phyloP scores from a whole-genome alignment of 2,113 vertebrate genomes.

The Mus musculus region DNA sequence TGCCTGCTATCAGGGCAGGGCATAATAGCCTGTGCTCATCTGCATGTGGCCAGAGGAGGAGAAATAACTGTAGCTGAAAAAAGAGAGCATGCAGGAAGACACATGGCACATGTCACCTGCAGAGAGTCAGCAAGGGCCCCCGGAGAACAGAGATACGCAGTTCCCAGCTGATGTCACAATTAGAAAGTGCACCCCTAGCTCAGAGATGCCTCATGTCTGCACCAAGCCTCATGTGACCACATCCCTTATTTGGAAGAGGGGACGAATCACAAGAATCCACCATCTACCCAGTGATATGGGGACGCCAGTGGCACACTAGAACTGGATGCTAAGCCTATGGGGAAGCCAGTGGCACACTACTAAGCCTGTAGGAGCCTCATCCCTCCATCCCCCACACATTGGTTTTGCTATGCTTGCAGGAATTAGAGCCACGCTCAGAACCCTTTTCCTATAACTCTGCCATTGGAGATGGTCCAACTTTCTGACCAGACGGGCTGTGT shows the following conservation, averaged over 20 bases:
- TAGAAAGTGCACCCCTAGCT: background rate
- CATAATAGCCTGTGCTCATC: background rate
- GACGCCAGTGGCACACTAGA: background rate
- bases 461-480: background rate
- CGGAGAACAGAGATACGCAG: background rate
- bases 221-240: too few relatives aligned
- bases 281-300: background rate
- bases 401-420: background rate
- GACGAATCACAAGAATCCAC: background rate
- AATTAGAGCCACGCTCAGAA: background rate
- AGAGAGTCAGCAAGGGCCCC: background rate
- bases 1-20: background rate
- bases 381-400: background rate
- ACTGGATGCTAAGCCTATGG: background rate
- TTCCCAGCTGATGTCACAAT: too few relatives aligned
- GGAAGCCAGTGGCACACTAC: background rate
- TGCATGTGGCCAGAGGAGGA: background rate
- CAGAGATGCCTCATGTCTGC: background rate
- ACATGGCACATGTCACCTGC: background rate
- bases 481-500: background rate
- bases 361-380: background rate
- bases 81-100: background rate
- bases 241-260: background rate
- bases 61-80: background rate
- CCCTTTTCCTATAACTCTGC: background rate